These are phyloP conservation scores for Drosophila mimica DNA, from an alignment of 2,888 invertebrate species.

Conservation along the genomic window DNA sequence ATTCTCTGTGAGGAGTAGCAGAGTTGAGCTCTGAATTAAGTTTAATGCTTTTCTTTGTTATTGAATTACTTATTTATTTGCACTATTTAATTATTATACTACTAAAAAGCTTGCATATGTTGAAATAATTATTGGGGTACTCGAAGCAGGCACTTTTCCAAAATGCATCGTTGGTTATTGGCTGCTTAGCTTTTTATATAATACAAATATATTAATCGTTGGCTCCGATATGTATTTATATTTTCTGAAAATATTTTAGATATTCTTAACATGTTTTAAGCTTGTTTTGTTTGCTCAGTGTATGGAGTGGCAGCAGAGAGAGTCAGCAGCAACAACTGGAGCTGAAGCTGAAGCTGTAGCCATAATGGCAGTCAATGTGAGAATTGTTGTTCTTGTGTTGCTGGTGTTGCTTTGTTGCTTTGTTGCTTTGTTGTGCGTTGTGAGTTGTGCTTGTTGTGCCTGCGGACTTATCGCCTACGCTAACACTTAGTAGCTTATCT, in stretches of 20 bases:
- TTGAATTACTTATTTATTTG: not conserved
- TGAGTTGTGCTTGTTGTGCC: slow-evolving; percentile 24
- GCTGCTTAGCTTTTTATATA: not conserved
- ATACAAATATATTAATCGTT: not conserved
- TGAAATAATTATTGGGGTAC: not conserved
- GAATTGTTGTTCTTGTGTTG: slow-evolving; percentile 12
- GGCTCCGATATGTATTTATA: not conserved
- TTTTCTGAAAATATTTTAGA: not conserved
- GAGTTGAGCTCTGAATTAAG: not conserved
- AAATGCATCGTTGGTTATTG: not conserved
- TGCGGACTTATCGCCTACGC: slow-evolving; percentile 57
- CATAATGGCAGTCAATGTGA: slow-evolving; percentile 47
- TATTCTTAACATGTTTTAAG: not conserved
- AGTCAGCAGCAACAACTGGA: slow-evolving; percentile 9
- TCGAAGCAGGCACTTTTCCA: not conserved
- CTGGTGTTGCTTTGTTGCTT: slow-evolving; percentile 2
- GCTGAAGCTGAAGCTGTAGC: slow-evolving; percentile 26
- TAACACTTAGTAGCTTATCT: slow-evolving; percentile 67
- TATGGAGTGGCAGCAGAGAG: not conserved
- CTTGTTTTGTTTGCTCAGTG: not conserved
- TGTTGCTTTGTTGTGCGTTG: slow-evolving; percentile 14
- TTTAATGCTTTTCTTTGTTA: not conserved
- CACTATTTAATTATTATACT: not conserved
- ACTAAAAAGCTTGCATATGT: not conserved
- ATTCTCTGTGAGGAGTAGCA: not conserved